Conservation (phyloP, 2,113 vertebrate species). For the Protomyctophum bolini region DNA sequence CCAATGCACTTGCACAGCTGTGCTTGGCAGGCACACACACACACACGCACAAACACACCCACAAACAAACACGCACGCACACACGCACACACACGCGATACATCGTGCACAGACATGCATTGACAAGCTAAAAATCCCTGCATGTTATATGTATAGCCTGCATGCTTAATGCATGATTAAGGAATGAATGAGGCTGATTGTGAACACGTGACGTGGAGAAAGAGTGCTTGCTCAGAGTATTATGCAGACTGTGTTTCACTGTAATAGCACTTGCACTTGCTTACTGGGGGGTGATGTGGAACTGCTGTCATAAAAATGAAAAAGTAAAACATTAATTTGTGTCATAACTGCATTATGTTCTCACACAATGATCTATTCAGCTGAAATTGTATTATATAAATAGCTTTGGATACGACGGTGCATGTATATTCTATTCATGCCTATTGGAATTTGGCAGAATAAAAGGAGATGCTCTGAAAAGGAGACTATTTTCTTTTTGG, state of each 20-base stretch:
- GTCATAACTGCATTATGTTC: slow-evolving; percentile 60
- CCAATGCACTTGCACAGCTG: slow-evolving; percentile 24
- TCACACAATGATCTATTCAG: slow-evolving; percentile 64
- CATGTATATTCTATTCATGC: slow-evolving; percentile 58
- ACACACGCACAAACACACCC: neutral
- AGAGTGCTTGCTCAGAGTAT: slow-evolving; percentile 36
- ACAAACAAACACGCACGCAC: neutral
- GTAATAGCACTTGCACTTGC: slow-evolving; percentile 1
- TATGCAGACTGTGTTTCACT: slow-evolving; percentile 22
- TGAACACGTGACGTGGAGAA: slow-evolving; percentile 28
- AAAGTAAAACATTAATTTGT: slow-evolving; percentile 54
- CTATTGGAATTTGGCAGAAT: slow-evolving; percentile 64
- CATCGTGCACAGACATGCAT: too few relatives aligned
- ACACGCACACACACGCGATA: neutral
- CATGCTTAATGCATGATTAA: neutral
- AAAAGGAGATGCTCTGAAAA: slow-evolving; percentile 52
- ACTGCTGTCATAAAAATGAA: slow-evolving; percentile 51
- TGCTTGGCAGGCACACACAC: neutral
- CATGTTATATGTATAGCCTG: too few relatives aligned
- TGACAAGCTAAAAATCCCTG: too few relatives aligned
- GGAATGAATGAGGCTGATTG: slow-evolving; percentile 15
- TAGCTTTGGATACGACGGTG: slow-evolving; percentile 50
- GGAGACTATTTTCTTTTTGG: slow-evolving; percentile 47
- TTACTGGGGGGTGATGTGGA: slow-evolving; percentile 18
- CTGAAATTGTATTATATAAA: slow-evolving; percentile 64